Percentiles rank a stretch among this genome's conserved stretches.
Conservation (phyloP, 2,113 vertebrate genomes). For the Myiopsitta monachus region DNA sequence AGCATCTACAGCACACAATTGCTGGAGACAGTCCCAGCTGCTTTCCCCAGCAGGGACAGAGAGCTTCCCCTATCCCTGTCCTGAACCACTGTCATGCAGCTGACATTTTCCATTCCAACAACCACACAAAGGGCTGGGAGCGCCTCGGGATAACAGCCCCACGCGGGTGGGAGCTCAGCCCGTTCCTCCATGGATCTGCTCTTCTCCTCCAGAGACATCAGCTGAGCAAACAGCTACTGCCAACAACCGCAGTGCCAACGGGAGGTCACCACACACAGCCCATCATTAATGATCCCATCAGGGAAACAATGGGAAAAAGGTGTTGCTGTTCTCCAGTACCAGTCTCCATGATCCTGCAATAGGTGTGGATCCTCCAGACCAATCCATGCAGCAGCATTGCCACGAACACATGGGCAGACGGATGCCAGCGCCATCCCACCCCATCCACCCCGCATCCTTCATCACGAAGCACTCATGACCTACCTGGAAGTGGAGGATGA, state of each 20-base stretch:
- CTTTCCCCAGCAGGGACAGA: neutral
- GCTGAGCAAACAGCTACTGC: slow-evolving; percentile 16
- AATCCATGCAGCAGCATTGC: accelerated
- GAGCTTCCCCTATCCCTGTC: neutral
- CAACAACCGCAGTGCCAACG: neutral
- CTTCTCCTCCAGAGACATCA: neutral
- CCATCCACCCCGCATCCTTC: accelerated
- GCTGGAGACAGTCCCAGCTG: neutral
- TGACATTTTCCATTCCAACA: neutral
- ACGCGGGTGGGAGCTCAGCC: accelerated
- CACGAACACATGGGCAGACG: accelerated
- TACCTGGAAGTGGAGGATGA: slow-evolving; percentile 99
- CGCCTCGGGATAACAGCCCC: neutral
- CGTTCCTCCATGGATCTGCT: accelerated
- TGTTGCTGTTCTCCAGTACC: neutral
- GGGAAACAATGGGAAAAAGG: neutral
- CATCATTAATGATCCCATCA: neutral
- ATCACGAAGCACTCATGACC: neutral
- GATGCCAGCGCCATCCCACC: accelerated
- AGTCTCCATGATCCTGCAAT: neutral
- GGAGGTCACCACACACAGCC: neutral
- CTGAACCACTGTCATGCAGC: neutral
- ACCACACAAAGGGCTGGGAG: neutral
- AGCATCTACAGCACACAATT: neutral
- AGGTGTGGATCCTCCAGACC: neutral